Conservation (phyloP, 1,140 invertebrate genomes). For the Myzus persicae region DNA sequence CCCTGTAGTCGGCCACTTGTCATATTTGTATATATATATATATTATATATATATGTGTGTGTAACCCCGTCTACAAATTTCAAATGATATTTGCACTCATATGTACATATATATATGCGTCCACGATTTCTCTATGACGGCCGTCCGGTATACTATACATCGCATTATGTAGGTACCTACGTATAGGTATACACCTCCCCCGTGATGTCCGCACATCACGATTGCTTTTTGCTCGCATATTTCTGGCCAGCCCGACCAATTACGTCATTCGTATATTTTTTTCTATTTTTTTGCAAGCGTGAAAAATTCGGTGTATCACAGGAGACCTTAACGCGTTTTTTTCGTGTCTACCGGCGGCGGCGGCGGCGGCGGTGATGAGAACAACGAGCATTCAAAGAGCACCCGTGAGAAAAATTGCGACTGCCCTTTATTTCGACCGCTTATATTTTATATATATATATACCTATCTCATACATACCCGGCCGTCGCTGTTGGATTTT, state of each 20-base stretch:
- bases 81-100: neutral
- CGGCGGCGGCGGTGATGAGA: neutral
- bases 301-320: slow-evolving; percentile 32
- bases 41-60: too few species aligned
- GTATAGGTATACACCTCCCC: neutral
- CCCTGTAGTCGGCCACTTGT: neutral
- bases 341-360: neutral
- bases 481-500: neutral
- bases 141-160: neutral
- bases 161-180: too few species aligned
- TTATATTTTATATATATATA: neutral
- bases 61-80: neutral
- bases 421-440: neutral
- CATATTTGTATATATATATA: neutral
- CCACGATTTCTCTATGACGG: neutral
- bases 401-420: slow-evolving; percentile 45
- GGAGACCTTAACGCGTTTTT: slow-evolving; percentile 29
- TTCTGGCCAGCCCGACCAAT: neutral
- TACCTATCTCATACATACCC: neutral
- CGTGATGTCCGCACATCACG: slow-evolving; percentile 1
- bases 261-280: neutral
- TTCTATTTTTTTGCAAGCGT: neutral
- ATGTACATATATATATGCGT: neutral
- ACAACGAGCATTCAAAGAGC: slow-evolving; percentile 2
- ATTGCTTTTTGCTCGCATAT: neutral